Evolutionary conservation across 2,113 vertebrate species (phyloP), one percentile per base, ranked within the genome.

Genomic region (Lepus americanus): DNA sequence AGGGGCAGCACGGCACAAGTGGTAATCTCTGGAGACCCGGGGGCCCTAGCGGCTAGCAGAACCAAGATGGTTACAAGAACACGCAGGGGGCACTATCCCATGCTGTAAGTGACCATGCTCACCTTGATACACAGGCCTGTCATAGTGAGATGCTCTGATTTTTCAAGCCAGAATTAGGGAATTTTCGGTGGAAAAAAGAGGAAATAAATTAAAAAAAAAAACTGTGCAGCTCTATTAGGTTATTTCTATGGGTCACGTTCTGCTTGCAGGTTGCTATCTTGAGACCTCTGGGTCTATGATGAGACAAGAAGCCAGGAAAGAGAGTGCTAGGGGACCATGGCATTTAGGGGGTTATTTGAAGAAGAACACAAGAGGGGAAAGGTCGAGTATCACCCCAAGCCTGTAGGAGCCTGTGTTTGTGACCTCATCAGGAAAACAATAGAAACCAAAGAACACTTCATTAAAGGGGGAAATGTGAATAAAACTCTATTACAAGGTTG

Each of bases 281-380:
- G 89, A 25, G 67, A 59, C 25, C 31, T 39, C 31, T 80, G 67
- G 36, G 82, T 61, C 53, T 84, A 19, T 63, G 17, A 19, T 12
- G 20, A 44, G 36, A 39, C 2, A 36, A 67, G 39, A 44, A 66
- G 16, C 29, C 22, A 44, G 74, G 79, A 9, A 63, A 55, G 74
- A 61, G 51, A 64, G 73, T 25, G n/a, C 20, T 25, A 0, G 1
- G 51, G 90, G 72, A 51, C 16, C 6, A 0, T 3, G 29, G 17
- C 16, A 5, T 16, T 1, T 10, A 5, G 0, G 0, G 19, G 6
- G 29, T 51, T 66, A 16, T 1, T 23, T 0, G 25, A 70, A 12
- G 22, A 33, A n/a, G 33, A 9, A 3, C 6, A 59, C 66, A 44
- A 39, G 55, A 9, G 6, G 80, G 1, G 14, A 8, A 20, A 27